phyloP scores from a whole-genome alignment of 2,797 vertebrate species.

The Octomys mimax region DNA sequence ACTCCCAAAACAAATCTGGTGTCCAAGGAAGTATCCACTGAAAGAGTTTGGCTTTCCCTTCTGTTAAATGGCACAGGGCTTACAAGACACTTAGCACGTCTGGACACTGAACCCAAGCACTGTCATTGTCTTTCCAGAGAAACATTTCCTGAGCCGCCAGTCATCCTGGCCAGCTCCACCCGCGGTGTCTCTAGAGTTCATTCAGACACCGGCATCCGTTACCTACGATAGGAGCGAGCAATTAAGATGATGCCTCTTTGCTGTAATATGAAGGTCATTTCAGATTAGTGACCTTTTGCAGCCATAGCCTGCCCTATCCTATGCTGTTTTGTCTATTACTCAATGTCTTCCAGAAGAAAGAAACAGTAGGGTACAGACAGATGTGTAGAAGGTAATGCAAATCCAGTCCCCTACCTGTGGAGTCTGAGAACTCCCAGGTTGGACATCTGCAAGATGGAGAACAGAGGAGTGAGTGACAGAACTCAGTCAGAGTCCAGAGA shows the following conservation, averaged over 20 bases:
- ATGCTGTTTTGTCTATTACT: not conserved
- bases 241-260: not conserved
- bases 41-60: constrained; percentile 83
- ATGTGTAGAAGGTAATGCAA: not conserved
- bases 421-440: not conserved
- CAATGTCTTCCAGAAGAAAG: not conserved
- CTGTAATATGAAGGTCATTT: not conserved
- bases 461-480: not conserved
- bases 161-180: not conserved
- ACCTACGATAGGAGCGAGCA: not conserved
- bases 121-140: constrained; percentile 45
- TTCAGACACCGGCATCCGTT: not conserved
- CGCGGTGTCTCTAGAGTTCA: not conserved
- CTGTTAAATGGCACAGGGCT: constrained; percentile 39
- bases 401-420: not conserved
- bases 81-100: constrained; percentile 52
- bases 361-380: not conserved
- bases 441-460: not conserved
- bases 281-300: not conserved
- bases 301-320: not conserved
- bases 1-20: constrained; percentile 91
- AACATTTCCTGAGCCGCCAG: not conserved
- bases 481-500: not conserved
- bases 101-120: constrained; percentile 1
- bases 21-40: constrained; percentile 91